Evolutionary conservation across 23 tunicate genomes (phyloP), one percentile per base, ranked within the genome.

Genomic region (Diplosoma virens): DNA sequence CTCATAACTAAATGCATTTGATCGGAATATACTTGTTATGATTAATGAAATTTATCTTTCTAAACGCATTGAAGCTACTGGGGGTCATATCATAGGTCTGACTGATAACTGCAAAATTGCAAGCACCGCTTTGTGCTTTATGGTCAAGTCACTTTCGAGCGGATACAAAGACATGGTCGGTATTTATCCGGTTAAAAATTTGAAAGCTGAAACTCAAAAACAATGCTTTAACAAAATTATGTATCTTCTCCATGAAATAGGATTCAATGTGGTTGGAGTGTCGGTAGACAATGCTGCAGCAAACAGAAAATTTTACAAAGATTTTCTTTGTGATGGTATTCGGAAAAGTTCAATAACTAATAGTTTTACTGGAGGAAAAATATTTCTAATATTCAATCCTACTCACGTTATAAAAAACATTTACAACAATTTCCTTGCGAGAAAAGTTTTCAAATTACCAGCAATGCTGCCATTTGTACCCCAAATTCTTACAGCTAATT

Each of bases 281-380:
- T 63, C 70, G 14, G 70, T 63, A 6, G 70, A 63, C n/a, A 63
- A 63, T 63, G 70, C 70, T 63, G n/a, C 35, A 6, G 70, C 70
- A 63, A 63, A 63, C 35, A 34, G 70, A 26, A 63, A 63, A n/a
- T 63, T 63, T 63, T 63, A 28, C 35, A 63, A 63, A 30, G 36
- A 63, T 30, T 63, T 63, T 28, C 70, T 25, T 27, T 63, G 70
- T 36, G 37, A 63, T n/a, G 64, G 64, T 16, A n/a, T 5, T 9
- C 20, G 64, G 64, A 56, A 63, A 63, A 20, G 6, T 3, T 26
- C 70, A 63, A 27, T 63, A 6, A 28, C 35, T 5, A 63, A 30
- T n/a, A 26, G 6, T 25, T 63, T 55, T 25, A 55, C 36, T 63
- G 70, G 70, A 6, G 70, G 70, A 25, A n/a, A 63, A 63, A 30